Evolutionary conservation across 2,888 invertebrate species (phyloP).

Genomic region (Cataglyphis altisquamis): DNA sequence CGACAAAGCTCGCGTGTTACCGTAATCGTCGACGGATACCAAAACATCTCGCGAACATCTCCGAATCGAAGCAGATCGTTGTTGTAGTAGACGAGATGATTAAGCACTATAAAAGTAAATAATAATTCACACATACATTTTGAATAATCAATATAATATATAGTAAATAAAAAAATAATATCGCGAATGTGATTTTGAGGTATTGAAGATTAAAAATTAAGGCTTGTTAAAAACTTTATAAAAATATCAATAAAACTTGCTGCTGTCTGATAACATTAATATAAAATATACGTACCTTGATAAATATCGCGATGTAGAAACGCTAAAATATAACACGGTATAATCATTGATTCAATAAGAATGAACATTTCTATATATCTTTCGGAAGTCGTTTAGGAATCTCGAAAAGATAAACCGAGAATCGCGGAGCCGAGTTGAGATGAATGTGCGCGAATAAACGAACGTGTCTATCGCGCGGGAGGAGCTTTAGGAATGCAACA

Average conservation of each 20-base stretch:
- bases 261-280: background rate
- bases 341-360: background rate
- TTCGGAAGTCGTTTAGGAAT: background rate
- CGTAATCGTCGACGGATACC: background rate
- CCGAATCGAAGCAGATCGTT: background rate
- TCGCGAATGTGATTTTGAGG: background rate
- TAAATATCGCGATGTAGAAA: background rate
- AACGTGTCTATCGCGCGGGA: slow-evolving; percentile 41
- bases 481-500: slow-evolving; percentile 76
- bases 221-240: too few species aligned
- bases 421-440: background rate
- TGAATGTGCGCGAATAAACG: slow-evolving; percentile 44
- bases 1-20: slow-evolving; percentile 34
- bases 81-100: background rate
- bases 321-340: background rate
- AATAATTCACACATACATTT: background rate
- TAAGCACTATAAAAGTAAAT: background rate
- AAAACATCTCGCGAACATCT: slow-evolving; percentile 5
- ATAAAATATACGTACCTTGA: background rate
- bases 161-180: background rate
- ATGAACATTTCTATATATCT: background rate
- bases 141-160: background rate
- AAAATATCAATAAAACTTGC: background rate
- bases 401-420: background rate
- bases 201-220: background rate